A percentile compares a stretch with the other conserved stretches of the same genome.
Conservation (phyloP, 2,797 vertebrate genomes). For the Cirrhinus mrigala region DNA sequence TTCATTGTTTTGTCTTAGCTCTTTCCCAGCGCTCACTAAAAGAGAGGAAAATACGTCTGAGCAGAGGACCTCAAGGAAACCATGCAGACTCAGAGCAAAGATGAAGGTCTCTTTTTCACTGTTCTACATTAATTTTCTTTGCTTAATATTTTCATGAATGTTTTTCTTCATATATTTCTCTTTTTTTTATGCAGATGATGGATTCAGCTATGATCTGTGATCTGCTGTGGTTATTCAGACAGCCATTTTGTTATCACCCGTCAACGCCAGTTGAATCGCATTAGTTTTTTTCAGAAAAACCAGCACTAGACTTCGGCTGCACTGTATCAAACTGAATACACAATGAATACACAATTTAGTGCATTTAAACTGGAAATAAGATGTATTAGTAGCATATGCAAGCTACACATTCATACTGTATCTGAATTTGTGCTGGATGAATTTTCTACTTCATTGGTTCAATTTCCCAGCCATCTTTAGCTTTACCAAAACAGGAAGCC, state of each 20-base stretch:
- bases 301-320: not conserved
- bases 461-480: constrained; percentile 19
- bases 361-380: not conserved
- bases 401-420: not conserved
- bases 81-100: constrained; percentile 50
- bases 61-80: constrained; percentile 16
- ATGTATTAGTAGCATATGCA: not conserved
- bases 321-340: constrained; percentile 1
- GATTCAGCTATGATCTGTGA: not conserved
- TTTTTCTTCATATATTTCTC: not conserved
- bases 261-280: not conserved
- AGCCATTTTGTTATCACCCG: not conserved
- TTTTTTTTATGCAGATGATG: not conserved
- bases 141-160: not conserved
- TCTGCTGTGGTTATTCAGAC: not conserved
- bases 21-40: constrained; percentile 21
- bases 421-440: not conserved
- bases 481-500: constrained; percentile 45
- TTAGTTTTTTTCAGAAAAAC: not conserved
- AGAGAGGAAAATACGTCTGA: constrained; percentile 55
- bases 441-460: not conserved
- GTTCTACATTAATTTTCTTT: not conserved
- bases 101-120: constrained; percentile 29
- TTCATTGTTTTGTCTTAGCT: constrained; percentile 35
- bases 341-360: constrained; percentile 1